Base-by-base conservation (phyloP, 2,888 invertebrate genomes). In the Andrena marginata region DNA sequence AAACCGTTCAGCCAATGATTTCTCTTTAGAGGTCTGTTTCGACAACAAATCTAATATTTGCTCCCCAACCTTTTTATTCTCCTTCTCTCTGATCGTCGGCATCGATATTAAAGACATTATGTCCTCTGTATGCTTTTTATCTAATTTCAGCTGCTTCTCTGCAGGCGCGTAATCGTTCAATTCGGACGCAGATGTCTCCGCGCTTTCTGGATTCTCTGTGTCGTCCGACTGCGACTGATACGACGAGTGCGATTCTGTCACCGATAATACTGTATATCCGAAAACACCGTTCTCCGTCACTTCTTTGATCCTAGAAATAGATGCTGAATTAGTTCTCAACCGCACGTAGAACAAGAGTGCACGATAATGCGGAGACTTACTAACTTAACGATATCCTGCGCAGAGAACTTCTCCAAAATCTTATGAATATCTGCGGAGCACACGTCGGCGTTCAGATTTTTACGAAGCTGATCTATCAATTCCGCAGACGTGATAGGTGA, bases 21-120 rank as follows among this genome's bases (percentile, higher is more conserved):
- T 96, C 94, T 99, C 99, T 94, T 99, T 99, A 0, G 99, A 99
- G 0, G 99, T 99, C 8, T 99, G 99, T 93, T 98, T 98, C 89
- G 98, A 99, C 0, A 99, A 94, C 20, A 99, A 94, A 91, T 98
- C 98, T 90, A 98, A 95, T 75, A 99, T 99, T 95, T 99, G 99
- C 93, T 99, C 99, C 0, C 98, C 98, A 0, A 99, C 96, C 94
- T 98, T 97, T 94, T 99, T 99, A 84, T 97, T 98, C 92, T 99
- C 99, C 91, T 98, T 98, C 93, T 99, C 99, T 91, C 98, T 96
- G 20, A 98, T 98, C 0, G 99, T 98, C 0, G 99, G 98, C 96
- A 97, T 97, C n/a, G 97, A 97, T 84, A 98, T 94, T 56, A 98
- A 93, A 31, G 97, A 97, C 97, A 98, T 95, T 59, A 95, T 95